A percentile compares a stretch with the other conserved stretches of the same genome.
These are phyloP conservation scores for Sminthurides aquaticus DNA, from an alignment of 2,888 invertebrate species.

Conservation along the genomic window DNA sequence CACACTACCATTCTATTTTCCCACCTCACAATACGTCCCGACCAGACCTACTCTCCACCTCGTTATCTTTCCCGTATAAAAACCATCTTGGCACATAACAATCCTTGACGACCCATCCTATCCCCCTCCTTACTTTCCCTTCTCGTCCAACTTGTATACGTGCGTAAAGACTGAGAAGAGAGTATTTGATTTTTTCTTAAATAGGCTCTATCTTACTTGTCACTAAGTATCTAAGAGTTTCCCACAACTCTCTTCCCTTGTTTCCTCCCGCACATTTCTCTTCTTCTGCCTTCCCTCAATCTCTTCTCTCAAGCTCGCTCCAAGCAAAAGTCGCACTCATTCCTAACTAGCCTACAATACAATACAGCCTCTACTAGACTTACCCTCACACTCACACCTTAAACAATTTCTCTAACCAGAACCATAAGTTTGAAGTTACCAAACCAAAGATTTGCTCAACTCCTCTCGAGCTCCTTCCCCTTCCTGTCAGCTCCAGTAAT, in stretches of 20 bases:
- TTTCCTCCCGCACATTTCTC: background rate
- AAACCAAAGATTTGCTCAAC: no score
- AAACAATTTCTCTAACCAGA: no score
- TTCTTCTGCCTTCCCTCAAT: background rate
- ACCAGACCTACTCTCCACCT: no score
- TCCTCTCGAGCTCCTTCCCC: no score
- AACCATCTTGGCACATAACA: background rate
- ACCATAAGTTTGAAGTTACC: no score
- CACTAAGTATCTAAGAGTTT: background rate
- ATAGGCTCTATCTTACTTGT: background rate
- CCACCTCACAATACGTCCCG: no score
- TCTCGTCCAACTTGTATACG: background rate
- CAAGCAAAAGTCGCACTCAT: background rate
- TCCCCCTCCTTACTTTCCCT: background rate
- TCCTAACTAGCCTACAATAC: no score
- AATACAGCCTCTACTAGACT: no score
- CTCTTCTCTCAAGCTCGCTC: background rate
- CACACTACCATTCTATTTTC: no score
- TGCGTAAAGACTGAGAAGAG: background rate
- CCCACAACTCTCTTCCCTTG: background rate
- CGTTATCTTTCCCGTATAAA: background rate
- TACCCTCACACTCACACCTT: no score
- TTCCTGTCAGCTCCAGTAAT: no score
- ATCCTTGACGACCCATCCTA: background rate
- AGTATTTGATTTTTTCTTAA: background rate